phyloP scores from a whole-genome alignment of 2,113 vertebrate genomes.

The human (Homo sapiens) region GRCh38 chr4:128449001-128449500 shows the following conservation, averaged over 20 bases:
- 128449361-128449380: neutral
- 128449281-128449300: neutral
- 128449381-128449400: neutral
- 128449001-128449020: neutral
- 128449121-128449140: neutral
- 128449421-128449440: neutral
- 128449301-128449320: neutral
- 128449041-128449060: constrained; percentile 19
- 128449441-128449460: constrained; percentile 5
- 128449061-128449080: neutral
- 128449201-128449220: neutral
- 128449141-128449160: constrained; percentile 10
- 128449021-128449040: constrained; percentile 5
- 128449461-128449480: neutral
- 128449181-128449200: neutral
- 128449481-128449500: neutral
- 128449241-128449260: neutral
- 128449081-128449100: neutral
- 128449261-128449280: neutral
- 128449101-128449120: neutral
- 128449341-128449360: neutral
- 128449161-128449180: neutral
- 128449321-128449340: neutral
- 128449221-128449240: neutral
- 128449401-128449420: neutral